Conservation (phyloP, 2,797 vertebrate genomes). For the Sardinella longiceps region DNA sequence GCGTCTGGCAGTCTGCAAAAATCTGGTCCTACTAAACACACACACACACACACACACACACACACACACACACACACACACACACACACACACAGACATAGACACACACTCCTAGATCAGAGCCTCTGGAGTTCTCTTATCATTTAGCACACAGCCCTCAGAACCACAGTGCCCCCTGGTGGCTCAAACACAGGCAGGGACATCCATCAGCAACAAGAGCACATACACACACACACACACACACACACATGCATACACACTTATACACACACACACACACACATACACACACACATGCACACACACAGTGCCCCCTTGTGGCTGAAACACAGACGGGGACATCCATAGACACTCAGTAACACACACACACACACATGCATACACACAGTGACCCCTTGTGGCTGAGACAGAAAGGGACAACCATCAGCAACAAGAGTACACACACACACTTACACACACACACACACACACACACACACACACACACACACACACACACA, state of each 20-base stretch:
- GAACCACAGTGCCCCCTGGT: slow-evolving; percentile 74
- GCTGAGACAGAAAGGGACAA: too few species aligned
- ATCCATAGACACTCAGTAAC: background rate
- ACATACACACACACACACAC: slow-evolving; percentile 35
- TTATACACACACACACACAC: background rate
- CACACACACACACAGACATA: too few species aligned
- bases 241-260: background rate
- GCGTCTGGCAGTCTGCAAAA: slow-evolving; percentile 69
- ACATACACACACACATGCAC: slow-evolving; percentile 33
- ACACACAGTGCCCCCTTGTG: too few species aligned
- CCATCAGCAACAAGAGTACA: too few species aligned
- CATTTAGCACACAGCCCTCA: slow-evolving; percentile 77
- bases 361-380: background rate
- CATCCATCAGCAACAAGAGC: too few species aligned
- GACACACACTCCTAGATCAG: slow-evolving; percentile 77
- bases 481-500: background rate
- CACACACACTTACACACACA: slow-evolving; percentile 31
- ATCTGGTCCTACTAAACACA: too few species aligned
- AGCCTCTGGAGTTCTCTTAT: slow-evolving; percentile 77
- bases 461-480: background rate
- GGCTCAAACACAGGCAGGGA: too few species aligned
- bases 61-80: too few species aligned
- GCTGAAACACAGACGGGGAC: background rate
- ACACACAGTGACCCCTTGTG: slow-evolving; percentile 73
- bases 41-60: too few species aligned